These are phyloP conservation scores for Pelecanoides urinatrix DNA, from an alignment of 2,113 vertebrate species.

Conservation along the genomic window DNA sequence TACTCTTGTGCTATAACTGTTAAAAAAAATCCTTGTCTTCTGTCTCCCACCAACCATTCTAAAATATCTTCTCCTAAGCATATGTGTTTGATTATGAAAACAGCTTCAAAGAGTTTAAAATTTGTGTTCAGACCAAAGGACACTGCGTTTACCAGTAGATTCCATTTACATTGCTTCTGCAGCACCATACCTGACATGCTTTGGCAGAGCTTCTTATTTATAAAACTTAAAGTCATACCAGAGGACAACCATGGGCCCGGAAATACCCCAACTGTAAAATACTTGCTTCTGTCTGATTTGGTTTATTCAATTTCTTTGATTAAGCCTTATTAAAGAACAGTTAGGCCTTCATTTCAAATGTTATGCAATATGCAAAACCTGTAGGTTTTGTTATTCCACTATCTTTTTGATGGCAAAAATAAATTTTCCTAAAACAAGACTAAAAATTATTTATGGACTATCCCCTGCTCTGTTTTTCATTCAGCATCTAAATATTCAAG, in stretches of 20 bases:
- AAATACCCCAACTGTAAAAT: not conserved
- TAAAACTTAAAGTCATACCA: not conserved
- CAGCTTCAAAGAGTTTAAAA: not conserved
- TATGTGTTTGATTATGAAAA: not conserved
- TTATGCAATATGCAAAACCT: not conserved
- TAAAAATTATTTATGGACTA: slow-evolving; percentile 16
- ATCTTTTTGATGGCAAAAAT: not conserved
- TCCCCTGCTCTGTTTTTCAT: slow-evolving; percentile 24
- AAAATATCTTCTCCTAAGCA: not conserved
- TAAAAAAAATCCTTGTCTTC: not conserved
- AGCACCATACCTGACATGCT: not conserved
- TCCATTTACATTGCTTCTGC: not conserved
- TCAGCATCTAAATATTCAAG: slow-evolving; percentile 53
- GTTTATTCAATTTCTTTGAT: not conserved
- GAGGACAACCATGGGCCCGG: not conserved
- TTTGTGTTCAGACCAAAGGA: not conserved
- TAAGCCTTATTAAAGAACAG: slow-evolving; percentile 7
- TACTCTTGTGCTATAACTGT: not conserved
- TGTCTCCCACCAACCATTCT: not conserved
- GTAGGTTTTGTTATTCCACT: not conserved
- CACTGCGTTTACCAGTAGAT: not conserved
- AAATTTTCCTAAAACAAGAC: slow-evolving; percentile 10
- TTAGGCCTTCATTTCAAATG: not conserved
- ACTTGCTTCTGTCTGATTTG: not conserved
- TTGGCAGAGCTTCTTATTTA: not conserved